Evolutionary conservation across 2,888 invertebrate genomes (phyloP).

Genomic region (Lasioglossum malachurum): DNA sequence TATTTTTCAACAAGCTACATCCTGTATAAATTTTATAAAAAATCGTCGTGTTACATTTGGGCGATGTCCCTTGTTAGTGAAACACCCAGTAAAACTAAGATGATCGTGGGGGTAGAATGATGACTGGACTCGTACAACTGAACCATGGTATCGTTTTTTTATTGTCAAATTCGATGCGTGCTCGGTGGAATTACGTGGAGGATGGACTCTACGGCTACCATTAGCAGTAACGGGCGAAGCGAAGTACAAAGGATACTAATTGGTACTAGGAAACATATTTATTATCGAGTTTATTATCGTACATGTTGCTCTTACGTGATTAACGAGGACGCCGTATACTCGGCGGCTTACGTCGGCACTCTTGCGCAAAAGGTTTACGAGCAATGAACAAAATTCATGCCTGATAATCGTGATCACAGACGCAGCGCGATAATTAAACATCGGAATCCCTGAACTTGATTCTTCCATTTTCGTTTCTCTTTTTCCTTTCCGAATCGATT

Average conservation of each 20-base stretch:
- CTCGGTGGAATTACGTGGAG: slow-evolving; percentile 17
- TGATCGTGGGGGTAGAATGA: neutral
- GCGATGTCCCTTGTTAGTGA: no score
- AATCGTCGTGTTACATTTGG: no score
- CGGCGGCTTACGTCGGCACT: slow-evolving; percentile 50
- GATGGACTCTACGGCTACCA: slow-evolving; percentile 45
- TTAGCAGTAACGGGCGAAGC: slow-evolving; percentile 70
- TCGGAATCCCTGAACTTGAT: neutral
- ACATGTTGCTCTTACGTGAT: slow-evolving; percentile 76
- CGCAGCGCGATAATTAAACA: slow-evolving; percentile 58
- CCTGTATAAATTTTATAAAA: no score
- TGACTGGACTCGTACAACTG: slow-evolving; percentile 21
- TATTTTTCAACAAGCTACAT: no score
- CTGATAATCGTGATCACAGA: slow-evolving; percentile 66
- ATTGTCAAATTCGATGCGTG: neutral
- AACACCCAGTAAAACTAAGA: neutral
- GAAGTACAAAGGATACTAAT: slow-evolving; percentile 73
- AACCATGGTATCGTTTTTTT: slow-evolving; percentile 1
- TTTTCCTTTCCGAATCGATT: neutral
- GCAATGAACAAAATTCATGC: slow-evolving; percentile 53
- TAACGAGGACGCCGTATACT: slow-evolving; percentile 58
- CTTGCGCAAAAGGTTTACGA: slow-evolving; percentile 61
- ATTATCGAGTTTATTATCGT: slow-evolving; percentile 79
- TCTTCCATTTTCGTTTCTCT: neutral
- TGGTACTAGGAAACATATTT: slow-evolving; percentile 81